A percentile compares a stretch with the other conserved stretches of the same genome.
Conservation (phyloP, 1,140 invertebrate genomes). For the Trachymyrmex septentrionalis region DNA sequence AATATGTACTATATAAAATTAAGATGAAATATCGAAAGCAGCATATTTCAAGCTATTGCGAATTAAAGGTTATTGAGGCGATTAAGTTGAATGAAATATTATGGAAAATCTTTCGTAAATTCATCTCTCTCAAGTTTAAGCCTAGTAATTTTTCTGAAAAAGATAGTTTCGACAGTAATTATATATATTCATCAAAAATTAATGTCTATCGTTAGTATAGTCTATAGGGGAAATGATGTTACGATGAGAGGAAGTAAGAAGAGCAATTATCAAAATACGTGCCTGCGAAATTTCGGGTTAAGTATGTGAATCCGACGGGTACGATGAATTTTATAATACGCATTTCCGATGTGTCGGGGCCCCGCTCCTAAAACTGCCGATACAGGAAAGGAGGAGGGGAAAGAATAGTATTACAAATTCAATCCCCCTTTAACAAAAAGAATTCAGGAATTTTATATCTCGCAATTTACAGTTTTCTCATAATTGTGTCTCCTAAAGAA, state of each 20-base stretch:
- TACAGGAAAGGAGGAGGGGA: neutral
- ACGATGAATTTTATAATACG: slow-evolving; percentile 73
- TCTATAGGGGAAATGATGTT: neutral
- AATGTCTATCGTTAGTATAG: neutral
- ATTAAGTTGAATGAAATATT: neutral
- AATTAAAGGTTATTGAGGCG: slow-evolving; percentile 10
- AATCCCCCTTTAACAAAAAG: slow-evolving; percentile 21
- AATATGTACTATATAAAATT: neutral
- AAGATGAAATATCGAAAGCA: neutral
- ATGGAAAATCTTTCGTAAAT: neutral
- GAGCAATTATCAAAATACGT: slow-evolving; percentile 74
- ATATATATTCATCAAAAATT: slow-evolving; percentile 18
- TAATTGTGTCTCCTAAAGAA: neutral
- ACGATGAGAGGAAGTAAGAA: neutral
- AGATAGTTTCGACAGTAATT: slow-evolving; percentile 10
- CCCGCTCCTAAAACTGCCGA: slow-evolving; percentile 42
- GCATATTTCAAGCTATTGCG: neutral
- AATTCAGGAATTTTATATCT: slow-evolving; percentile 3
- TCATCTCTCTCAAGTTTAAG: neutral
- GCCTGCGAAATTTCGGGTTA: slow-evolving; percentile 79
- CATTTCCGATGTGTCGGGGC: slow-evolving; percentile 69
- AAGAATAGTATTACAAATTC: neutral
- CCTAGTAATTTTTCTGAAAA: neutral
- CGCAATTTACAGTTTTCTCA: neutral
- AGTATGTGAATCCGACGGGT: slow-evolving; percentile 65